phyloP scores from a whole-genome alignment of 2,113 vertebrate species.

The Phyllostomus hastatus region DNA sequence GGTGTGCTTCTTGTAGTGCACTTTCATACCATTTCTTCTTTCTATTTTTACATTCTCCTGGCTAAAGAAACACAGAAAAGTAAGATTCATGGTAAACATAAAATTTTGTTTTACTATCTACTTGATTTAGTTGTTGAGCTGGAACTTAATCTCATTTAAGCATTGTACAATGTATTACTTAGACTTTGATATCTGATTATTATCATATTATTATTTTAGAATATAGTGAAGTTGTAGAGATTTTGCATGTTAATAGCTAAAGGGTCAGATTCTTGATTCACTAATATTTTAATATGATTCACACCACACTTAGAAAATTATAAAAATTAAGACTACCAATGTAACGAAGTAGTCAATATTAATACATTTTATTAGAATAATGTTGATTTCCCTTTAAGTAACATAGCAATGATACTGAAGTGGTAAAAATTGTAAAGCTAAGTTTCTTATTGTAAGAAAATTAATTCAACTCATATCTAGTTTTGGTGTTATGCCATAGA shows the following conservation, averaged over 20 bases:
- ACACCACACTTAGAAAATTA: not conserved
- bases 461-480: not conserved
- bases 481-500: not conserved
- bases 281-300: not conserved
- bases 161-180: not conserved
- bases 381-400: not conserved
- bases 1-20: constrained; percentile 73
- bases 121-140: not conserved
- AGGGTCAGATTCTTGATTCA: not conserved
- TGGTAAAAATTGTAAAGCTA: not conserved
- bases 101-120: constrained; percentile 26
- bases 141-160: constrained; percentile 24
- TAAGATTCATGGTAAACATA: not conserved
- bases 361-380: not conserved
- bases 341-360: constrained; percentile 7
- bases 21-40: constrained; percentile 70
- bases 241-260: not conserved
- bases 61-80: constrained; percentile 62
- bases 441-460: not conserved
- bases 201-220: constrained; percentile 27
- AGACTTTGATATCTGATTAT: not conserved
- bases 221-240: not conserved
- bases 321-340: not conserved
- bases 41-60: constrained; percentile 50
- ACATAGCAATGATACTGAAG: not conserved